These are phyloP conservation scores for Heliconius congener DNA, from an alignment of 1,140 invertebrate genomes.

Conservation along the genomic window DNA sequence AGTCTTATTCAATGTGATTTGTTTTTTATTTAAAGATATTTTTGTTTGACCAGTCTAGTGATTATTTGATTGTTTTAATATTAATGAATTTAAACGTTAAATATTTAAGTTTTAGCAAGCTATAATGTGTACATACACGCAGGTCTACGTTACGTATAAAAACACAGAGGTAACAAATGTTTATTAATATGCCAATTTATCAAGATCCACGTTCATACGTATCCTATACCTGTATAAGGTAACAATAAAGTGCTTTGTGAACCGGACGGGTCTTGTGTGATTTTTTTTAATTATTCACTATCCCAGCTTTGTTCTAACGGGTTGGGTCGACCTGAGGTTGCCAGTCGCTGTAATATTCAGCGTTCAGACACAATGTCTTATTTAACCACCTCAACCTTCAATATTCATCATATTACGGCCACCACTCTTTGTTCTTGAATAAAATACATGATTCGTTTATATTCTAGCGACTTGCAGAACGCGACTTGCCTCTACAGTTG, in stretches of 20 bases:
- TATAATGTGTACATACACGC: no score
- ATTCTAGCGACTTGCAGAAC: slow-evolving; percentile 31
- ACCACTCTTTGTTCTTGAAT: slow-evolving; percentile 37
- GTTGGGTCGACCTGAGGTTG: slow-evolving; percentile 30
- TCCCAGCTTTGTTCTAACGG: slow-evolving; percentile 27
- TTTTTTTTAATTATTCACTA: slow-evolving; percentile 33
- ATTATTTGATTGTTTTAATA: no score
- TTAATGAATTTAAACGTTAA: no score
- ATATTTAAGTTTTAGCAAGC: no score
- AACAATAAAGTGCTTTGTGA: slow-evolving; percentile 3
- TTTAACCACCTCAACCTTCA: slow-evolving; percentile 35
- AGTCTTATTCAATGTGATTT: no score
- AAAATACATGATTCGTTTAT: slow-evolving; percentile 36
- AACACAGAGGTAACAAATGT: neutral
- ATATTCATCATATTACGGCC: slow-evolving; percentile 39
- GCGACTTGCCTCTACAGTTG: neutral
- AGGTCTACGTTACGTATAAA: no score
- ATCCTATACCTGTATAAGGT: neutral
- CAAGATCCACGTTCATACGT: neutral
- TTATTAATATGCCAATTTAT: neutral
- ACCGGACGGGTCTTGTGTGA: slow-evolving; percentile 17
- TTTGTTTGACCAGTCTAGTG: no score
- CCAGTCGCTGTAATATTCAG: slow-evolving; percentile 27
- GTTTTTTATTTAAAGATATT: no score
- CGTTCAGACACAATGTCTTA: slow-evolving; percentile 34